Evolutionary conservation across 2,113 vertebrate genomes (phyloP).

Genomic region (Sciurus niger): DNA sequence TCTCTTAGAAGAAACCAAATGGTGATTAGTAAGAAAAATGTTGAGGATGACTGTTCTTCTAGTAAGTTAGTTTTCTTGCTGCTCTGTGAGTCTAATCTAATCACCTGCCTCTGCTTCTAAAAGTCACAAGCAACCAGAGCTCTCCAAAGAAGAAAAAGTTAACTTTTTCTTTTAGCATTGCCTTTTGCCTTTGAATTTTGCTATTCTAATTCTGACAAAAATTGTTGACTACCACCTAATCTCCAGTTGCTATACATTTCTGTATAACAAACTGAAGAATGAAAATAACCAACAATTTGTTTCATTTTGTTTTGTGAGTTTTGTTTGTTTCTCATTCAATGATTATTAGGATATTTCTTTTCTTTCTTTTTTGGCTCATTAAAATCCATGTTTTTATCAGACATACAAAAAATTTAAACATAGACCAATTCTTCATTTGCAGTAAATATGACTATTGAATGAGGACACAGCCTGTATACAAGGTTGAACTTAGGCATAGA

Average conservation of each 20-base stretch:
- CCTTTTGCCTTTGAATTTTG: not conserved
- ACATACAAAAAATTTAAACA: conserved; percentile 25
- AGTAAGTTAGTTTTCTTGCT: not conserved
- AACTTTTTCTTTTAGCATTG: not conserved
- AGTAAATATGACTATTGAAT: not conserved
- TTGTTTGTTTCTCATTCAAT: not conserved
- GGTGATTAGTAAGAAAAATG: not conserved
- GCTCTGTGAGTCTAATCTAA: not conserved
- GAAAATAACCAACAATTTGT: not conserved
- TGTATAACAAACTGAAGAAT: not conserved
- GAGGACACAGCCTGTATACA: not conserved
- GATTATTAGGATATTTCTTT: not conserved
- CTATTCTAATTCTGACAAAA: not conserved
- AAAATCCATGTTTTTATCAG: not conserved
- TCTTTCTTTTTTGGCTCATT: not conserved
- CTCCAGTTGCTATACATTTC: not conserved
- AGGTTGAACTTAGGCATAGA: not conserved
- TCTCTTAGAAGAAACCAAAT: not conserved
- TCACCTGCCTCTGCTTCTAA: not conserved
- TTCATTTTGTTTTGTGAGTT: not conserved
- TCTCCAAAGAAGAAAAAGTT: not conserved
- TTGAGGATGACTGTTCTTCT: not conserved
- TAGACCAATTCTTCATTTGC: conserved; percentile 18
- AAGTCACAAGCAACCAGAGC: not conserved
- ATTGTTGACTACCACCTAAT: not conserved